Evolutionary conservation across 2,113 vertebrate genomes (phyloP).

Genomic region (Amia ocellicauda): DNA sequence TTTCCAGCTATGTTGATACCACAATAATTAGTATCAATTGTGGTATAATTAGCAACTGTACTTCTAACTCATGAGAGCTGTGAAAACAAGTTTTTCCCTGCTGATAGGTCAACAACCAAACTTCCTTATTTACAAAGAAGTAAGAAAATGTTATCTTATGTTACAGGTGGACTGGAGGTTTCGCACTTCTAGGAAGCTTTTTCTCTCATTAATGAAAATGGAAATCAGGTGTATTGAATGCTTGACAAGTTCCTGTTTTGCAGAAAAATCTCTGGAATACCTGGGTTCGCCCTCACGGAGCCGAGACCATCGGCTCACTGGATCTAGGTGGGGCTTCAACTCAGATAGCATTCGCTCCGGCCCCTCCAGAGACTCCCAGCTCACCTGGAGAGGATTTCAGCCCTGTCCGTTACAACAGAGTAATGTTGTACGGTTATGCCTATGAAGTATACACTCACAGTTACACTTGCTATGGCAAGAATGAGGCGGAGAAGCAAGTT

Average conservation of each 20-base stretch:
- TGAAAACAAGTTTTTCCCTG: too few relatives aligned
- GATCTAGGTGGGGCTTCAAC: slow-evolving; percentile 94
- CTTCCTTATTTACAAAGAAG: too few relatives aligned
- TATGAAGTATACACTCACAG: slow-evolving; percentile 90
- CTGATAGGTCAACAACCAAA: too few relatives aligned
- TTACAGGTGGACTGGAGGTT: too few relatives aligned
- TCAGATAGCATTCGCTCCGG: slow-evolving; percentile 79
- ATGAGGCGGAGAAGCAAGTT: slow-evolving; percentile 82
- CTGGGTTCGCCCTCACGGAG: slow-evolving; percentile 70
- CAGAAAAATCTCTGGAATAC: slow-evolving; percentile 82
- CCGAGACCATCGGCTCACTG: slow-evolving; percentile 78
- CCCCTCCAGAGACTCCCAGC: slow-evolving; percentile 14
- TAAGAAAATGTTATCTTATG: too few relatives aligned
- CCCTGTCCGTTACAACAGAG: slow-evolving; percentile 48
- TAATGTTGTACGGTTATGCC: slow-evolving; percentile 82
- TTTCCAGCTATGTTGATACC: too few relatives aligned
- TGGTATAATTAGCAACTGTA: too few relatives aligned
- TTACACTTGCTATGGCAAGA: slow-evolving; percentile 88
- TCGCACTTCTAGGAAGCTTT: too few relatives aligned
- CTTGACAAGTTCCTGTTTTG: slow-evolving; percentile 4
- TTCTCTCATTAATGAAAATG: too few relatives aligned
- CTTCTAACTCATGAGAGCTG: too few relatives aligned
- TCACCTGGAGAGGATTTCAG: slow-evolving; percentile 35
- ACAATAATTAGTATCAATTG: too few relatives aligned
- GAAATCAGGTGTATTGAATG: too few relatives aligned